These are phyloP conservation scores for Lasioglossum oenotherae DNA, from an alignment of 2,888 invertebrate genomes.

Conservation along the genomic window DNA sequence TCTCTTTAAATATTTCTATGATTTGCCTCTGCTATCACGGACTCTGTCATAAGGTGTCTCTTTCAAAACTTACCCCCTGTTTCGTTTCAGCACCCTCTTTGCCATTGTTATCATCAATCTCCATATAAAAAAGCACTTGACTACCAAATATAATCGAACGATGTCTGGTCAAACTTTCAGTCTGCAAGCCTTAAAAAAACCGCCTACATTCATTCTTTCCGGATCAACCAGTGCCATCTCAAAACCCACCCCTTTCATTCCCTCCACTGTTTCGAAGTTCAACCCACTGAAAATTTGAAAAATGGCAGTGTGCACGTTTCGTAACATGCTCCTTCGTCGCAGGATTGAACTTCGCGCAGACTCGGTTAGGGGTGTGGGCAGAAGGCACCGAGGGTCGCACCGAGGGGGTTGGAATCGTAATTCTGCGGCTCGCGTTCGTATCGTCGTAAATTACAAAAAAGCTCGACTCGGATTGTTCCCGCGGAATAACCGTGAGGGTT, in stretches of 20 bases:
- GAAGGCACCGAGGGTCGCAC: not conserved
- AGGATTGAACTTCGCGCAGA: conserved; percentile 56
- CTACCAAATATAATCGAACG: not conserved
- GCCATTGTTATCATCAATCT: not conserved
- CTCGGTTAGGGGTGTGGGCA: conserved; percentile 11
- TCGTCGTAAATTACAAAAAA: conserved; percentile 74
- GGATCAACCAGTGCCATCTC: not conserved
- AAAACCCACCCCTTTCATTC: not conserved
- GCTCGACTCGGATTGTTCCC: conserved; percentile 65
- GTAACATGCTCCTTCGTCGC: conserved; percentile 6
- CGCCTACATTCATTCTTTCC: not conserved
- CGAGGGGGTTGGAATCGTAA: conserved; percentile 45
- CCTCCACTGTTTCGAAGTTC: not conserved
- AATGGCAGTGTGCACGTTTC: not conserved
- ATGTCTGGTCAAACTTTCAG: no score
- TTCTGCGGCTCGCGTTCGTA: conserved; percentile 61
- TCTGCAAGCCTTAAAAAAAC: not conserved
- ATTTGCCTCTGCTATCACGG: not conserved
- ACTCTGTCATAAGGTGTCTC: not conserved
- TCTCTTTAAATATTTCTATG: not conserved
- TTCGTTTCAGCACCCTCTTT: not conserved
- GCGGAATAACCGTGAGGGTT: conserved; percentile 56
- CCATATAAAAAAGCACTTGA: not conserved
- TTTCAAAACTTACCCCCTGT: no score
- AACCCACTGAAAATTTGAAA: not conserved